Conservation (phyloP, 2,888 invertebrate species). For the Neoascia interrupta region DNA sequence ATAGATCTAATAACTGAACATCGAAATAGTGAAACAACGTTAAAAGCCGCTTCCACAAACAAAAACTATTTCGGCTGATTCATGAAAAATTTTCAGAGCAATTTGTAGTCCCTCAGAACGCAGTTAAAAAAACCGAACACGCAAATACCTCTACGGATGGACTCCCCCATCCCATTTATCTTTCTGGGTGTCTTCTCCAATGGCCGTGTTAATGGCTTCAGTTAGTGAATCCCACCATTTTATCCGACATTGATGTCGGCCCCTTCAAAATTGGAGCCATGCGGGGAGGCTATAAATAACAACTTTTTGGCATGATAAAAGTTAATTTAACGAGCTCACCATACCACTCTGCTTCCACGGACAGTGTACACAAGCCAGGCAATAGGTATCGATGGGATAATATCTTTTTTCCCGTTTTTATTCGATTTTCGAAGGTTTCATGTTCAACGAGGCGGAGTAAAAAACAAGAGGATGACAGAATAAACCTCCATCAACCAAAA, state of each 20-base stretch:
- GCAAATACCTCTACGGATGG: too few species aligned
- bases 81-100: too few species aligned
- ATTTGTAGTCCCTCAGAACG: too few species aligned
- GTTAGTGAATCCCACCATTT: conserved; percentile 31
- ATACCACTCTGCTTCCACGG: conserved; percentile 30
- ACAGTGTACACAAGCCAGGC: conserved; percentile 14
- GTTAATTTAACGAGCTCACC: conserved; percentile 61
- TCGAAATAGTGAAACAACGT: too few species aligned
- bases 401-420: conserved; percentile 29
- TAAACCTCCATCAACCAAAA: conserved; percentile 30
- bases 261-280: conserved; percentile 32
- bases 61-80: too few species aligned
- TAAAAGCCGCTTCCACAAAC: too few species aligned
- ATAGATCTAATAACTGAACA: too few species aligned
- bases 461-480: not conserved
- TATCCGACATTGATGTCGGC: conserved; percentile 35
- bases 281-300: conserved; percentile 52
- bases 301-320: conserved; percentile 64
- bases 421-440: conserved; percentile 27
- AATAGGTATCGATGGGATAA: conserved; percentile 18
- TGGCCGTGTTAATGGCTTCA: conserved; percentile 41
- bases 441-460: not conserved
- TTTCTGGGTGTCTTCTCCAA: too few species aligned
- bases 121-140: too few species aligned
- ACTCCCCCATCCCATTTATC: too few species aligned